phyloP scores from a whole-genome alignment of 2,797 vertebrate genomes.

The Paedocypris micromegethes region DNA sequence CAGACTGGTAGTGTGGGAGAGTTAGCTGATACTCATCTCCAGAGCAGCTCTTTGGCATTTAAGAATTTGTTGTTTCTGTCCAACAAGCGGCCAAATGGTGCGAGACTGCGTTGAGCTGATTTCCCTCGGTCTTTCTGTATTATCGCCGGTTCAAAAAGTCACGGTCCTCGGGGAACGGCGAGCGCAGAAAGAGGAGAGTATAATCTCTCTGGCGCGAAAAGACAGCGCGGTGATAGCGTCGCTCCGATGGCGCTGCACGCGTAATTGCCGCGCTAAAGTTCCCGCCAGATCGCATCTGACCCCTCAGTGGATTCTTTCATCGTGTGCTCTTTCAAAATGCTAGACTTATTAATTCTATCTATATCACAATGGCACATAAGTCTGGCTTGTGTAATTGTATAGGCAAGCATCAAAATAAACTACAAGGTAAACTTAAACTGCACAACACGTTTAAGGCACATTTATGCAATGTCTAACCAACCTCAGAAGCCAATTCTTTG shows the following conservation, averaged over 20 bases:
- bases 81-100: constrained; percentile 64
- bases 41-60: constrained; percentile 53
- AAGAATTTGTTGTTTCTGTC: constrained; percentile 66
- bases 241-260: constrained; percentile 58
- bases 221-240: constrained; percentile 64
- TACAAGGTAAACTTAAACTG: not conserved
- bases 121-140: constrained; percentile 56
- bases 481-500: constrained; percentile 1
- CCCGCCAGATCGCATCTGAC: constrained; percentile 63
- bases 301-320: constrained; percentile 66
- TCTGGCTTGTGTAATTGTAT: not conserved
- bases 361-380: constrained; percentile 3
- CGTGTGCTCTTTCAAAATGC: constrained; percentile 16
- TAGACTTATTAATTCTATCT: constrained; percentile 11
- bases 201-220: constrained; percentile 55
- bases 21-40: constrained; percentile 66
- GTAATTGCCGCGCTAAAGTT: constrained; percentile 70
- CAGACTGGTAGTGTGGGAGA: constrained; percentile 63
- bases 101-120: constrained; percentile 63
- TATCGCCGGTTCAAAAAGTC: constrained; percentile 64
- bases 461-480: constrained; percentile 16
- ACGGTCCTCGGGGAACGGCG: constrained; percentile 58
- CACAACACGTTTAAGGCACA: not conserved
- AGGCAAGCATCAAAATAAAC: not conserved
- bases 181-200: constrained; percentile 54